Conservation (phyloP, 2,888 invertebrate species). For the Chrysolina haemoptera region DNA sequence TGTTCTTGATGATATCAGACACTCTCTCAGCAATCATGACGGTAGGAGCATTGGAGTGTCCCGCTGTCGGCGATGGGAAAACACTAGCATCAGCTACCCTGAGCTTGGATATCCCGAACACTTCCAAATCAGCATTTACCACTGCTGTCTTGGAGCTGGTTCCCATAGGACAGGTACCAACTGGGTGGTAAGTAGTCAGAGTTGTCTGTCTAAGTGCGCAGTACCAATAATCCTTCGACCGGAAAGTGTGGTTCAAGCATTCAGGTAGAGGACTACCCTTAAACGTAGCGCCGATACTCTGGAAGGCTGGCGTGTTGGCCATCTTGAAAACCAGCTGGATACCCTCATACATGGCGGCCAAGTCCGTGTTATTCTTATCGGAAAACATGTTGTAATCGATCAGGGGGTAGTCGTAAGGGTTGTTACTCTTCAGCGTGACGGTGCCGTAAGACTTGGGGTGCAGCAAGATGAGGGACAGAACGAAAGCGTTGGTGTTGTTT, state of each 20-base stretch:
- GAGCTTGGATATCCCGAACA: no score
- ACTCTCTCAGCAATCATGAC: no score
- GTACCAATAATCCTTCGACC: slow-evolving; percentile 78
- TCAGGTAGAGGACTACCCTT: slow-evolving; percentile 51
- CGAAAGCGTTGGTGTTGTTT: slow-evolving; percentile 51
- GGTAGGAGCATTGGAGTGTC: no score
- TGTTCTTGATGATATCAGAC: no score
- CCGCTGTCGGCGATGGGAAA: no score
- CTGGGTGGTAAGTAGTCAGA: slow-evolving; percentile 17
- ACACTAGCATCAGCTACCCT: no score
- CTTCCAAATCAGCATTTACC: no score
- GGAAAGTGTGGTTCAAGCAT: slow-evolving; percentile 70
- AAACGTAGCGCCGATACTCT: slow-evolving; percentile 69
- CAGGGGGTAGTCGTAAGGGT: slow-evolving; percentile 67
- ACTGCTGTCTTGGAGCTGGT: slow-evolving; percentile 59
- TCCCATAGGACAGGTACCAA: slow-evolving; percentile 73
- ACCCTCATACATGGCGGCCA: slow-evolving; percentile 72
- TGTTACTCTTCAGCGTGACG: slow-evolving; percentile 69
- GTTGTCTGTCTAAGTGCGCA: slow-evolving; percentile 70
- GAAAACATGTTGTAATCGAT: slow-evolving; percentile 80
- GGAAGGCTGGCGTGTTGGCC: slow-evolving; percentile 71
- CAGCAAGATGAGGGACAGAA: slow-evolving; percentile 53
- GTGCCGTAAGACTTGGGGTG: slow-evolving; percentile 72
- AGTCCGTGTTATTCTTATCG: slow-evolving; percentile 66
- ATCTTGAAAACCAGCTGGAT: slow-evolving; percentile 66